Percentiles rank a stretch among this genome's conserved stretches.
Conservation (phyloP, 2,113 vertebrate genomes). For the Glaucomys volans region DNA sequence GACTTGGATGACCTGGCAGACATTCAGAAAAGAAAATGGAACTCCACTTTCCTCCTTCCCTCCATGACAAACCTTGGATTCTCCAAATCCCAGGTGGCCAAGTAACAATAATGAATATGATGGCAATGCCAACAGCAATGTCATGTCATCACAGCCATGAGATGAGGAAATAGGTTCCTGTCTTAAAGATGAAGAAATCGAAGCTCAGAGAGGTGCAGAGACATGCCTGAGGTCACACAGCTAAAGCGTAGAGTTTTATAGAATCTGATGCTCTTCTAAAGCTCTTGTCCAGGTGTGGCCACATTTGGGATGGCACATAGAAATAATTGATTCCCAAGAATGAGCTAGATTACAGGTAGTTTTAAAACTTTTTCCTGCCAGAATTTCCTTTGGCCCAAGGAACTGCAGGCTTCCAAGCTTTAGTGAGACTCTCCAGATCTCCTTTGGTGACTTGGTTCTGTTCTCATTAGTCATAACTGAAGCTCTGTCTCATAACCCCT, state of each 20-base stretch:
- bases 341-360: not conserved
- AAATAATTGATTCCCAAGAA: not conserved
- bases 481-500: not conserved
- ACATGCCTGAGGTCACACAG: not conserved
- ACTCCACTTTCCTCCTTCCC: not conserved
- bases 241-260: not conserved
- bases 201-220: not conserved
- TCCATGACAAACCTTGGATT: not conserved
- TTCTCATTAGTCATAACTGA: not conserved
- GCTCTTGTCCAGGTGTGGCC: not conserved
- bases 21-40: conserved; percentile 5
- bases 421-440: accelerated
- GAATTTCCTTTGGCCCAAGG: not conserved
- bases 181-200: not conserved
- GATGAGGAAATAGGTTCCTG: not conserved
- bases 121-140: no score
- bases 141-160: not conserved
- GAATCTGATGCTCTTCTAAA: not conserved
- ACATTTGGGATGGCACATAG: not conserved
- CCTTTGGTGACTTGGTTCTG: not conserved
- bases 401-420: not conserved
- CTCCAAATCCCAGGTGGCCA: not conserved
- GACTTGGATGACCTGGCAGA: conserved; percentile 34
- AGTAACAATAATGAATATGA: not conserved
- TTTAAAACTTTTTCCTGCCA: conserved; percentile 4